Evolutionary conservation across 2,888 invertebrate species (phyloP), one percentile per base, ranked within the genome.

Genomic region (Mythimna pallens): DNA sequence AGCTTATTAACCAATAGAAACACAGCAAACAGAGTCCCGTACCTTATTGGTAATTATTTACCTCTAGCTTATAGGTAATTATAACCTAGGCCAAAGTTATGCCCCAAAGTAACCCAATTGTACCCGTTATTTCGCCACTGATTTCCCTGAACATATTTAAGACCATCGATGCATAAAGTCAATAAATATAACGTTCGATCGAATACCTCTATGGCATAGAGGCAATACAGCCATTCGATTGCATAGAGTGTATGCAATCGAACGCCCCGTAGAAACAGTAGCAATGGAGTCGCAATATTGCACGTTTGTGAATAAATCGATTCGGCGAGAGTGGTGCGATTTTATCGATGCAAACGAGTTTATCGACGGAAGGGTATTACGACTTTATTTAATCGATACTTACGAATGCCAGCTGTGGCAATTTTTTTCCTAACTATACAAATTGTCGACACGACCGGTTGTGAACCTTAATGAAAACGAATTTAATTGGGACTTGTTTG

Each of bases 261-360:
- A 73, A 65, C 12, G 47, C 71, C 25, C 14, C 52, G 47, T 30
- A 61, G 73, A 52, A 71, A 62, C 52, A 54, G 20, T 43, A 20
- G 25, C 34, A 65, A 25, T 62, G 61, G 43, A 52, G 17, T 57
- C 14, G 30, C 62, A 65, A 63, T 36, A 74, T 22, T 12, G 47
- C 40, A 10, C 17, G 50, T 57, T 80, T 58, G 65, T 62, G 36
- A 36, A 62, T 65, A 65, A 73, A 77, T 80, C 50, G 62, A 58
- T 74, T 66, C 5, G 2, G 12, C 17, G 14, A 47, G 50, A 52
- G 59, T n/a, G 62, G 14, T 36, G 20, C 47, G 30, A 75, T 66
- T 66, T 62, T 54, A 74, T 66, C n/a, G 62, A 80, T 74, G 75
- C 62, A 66, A 80, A 74, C 67, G 30, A 66, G 30, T 74, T 73